phyloP scores from a whole-genome alignment of 2,113 vertebrate species.

The Lethenteron reissneri region DNA sequence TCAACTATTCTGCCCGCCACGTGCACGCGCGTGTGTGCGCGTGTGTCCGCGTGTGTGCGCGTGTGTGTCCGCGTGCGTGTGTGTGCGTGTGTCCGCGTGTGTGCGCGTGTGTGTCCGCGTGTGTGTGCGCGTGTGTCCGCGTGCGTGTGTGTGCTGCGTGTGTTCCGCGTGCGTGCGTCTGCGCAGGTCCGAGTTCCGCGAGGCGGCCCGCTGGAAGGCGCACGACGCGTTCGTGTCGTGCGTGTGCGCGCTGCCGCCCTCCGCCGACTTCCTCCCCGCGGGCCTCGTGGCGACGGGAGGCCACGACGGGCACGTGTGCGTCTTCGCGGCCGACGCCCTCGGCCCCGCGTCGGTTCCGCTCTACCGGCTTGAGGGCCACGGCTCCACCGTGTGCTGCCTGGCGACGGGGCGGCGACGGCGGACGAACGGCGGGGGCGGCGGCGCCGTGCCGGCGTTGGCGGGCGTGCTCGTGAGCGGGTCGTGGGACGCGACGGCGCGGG shows the following conservation, averaged over 20 bases:
- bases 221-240: slow-evolving; percentile 86
- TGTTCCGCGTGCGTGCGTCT: too few species aligned
- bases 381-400: slow-evolving; percentile 12
- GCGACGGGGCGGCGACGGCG: slow-evolving; percentile 14
- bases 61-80: not conserved
- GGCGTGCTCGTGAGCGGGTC: slow-evolving; percentile 86
- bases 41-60: too few species aligned
- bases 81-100: too few species aligned
- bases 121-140: too few species aligned
- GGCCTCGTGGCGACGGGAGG: slow-evolving; percentile 80
- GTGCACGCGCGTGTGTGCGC: not conserved
- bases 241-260: slow-evolving; percentile 70
- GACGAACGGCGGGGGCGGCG: slow-evolving; percentile 30
- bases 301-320: slow-evolving; percentile 77
- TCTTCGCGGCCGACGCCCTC: slow-evolving; percentile 45
- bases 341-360: slow-evolving; percentile 35
- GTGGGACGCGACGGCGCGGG: slow-evolving; percentile 86
- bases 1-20: not conserved
- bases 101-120: too few species aligned
- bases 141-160: too few species aligned
- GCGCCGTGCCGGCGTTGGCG: slow-evolving; percentile 56
- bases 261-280: slow-evolving; percentile 54
- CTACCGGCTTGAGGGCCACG: slow-evolving; percentile 60
- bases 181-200: too few species aligned
- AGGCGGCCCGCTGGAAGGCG: slow-evolving; percentile 58